Conservation (phyloP, 2,113 vertebrate genomes). For the Drymodes brunneopygia region DNA sequence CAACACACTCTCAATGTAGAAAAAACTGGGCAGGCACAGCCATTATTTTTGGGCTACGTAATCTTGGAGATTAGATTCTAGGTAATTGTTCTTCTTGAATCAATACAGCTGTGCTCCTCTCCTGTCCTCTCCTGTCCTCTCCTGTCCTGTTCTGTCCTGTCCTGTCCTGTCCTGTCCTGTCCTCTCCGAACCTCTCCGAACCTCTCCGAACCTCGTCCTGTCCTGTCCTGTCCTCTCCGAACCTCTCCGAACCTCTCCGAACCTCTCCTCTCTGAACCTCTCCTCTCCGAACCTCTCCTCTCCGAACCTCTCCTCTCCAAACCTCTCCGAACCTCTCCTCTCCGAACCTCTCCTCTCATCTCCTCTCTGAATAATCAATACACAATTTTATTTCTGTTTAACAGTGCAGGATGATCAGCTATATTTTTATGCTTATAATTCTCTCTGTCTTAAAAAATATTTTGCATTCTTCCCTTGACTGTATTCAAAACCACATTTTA, state of each 20-base stretch:
- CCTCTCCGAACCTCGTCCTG: no score
- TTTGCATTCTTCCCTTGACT: background rate
- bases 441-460: background rate
- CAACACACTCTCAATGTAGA: background rate
- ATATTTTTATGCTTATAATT: background rate
- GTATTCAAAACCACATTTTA: background rate
- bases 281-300: no score
- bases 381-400: background rate
- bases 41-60: background rate
- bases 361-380: background rate
- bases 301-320: no score
- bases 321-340: no score
- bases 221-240: no score
- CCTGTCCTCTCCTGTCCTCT: no score
- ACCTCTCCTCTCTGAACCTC: no score
- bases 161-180: background rate
- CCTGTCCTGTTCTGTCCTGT: background rate
- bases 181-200: no score
- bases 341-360: no score
- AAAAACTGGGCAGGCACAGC: background rate
- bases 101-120: background rate
- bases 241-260: no score
- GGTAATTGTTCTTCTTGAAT: background rate
- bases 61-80: background rate
- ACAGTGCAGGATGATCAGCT: background rate